Base-by-base conservation (phyloP, 1,140 invertebrate genomes). In the Drosophila takahashii region DNA sequence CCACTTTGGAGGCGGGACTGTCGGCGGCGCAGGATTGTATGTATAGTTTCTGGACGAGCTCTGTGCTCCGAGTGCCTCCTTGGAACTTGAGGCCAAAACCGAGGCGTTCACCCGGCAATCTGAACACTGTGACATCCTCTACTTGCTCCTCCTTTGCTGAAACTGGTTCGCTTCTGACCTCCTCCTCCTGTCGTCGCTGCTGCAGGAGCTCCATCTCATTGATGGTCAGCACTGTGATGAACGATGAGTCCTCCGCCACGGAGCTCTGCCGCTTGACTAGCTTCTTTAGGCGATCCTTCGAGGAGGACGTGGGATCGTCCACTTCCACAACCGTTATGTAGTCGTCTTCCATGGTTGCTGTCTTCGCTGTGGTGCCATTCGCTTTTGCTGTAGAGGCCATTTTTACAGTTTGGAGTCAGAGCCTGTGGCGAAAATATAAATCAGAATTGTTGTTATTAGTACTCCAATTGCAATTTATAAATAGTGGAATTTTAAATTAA, bases 41-140 rank as follows among this genome's bases (percentile, higher is more conserved):
- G 53, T 97, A 96, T 16, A 98, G 93, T 65, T 95, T 94, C 8
- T 94, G 92, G 4, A 96, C 95, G 50, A 94, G 94, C 85, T 97
- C 96, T 10, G 93, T 93, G 22, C 95, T 95, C 70, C 95, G 95
- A 4, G 96, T 95, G 4, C 97, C 97, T 34, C 97, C 97, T 92
- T 98, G 97, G 90, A 99, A 98, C 90, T 97, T 97, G 0, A 98
- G 92, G 0, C 97, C 97, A 85, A 99, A 97, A 0, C 98, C 98
- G 0, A 99, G 93, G 41, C 97, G 94, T 92, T 98, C 97, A 0
- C 97, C 97, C 0, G 97, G 96, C 56, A 98, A 93, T 58, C 97
- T 94, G 79, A 96, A 96, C 9, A 98, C 95, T 36, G 95, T 93
- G 15, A 98, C 95, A 92, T 96, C 95, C 72, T 96, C 95, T 13